A percentile compares a stretch with the other conserved stretches of the same genome.
Evolutionary conservation across 2,888 invertebrate genomes (phyloP).

Genomic region (Crioceris asparagi): DNA sequence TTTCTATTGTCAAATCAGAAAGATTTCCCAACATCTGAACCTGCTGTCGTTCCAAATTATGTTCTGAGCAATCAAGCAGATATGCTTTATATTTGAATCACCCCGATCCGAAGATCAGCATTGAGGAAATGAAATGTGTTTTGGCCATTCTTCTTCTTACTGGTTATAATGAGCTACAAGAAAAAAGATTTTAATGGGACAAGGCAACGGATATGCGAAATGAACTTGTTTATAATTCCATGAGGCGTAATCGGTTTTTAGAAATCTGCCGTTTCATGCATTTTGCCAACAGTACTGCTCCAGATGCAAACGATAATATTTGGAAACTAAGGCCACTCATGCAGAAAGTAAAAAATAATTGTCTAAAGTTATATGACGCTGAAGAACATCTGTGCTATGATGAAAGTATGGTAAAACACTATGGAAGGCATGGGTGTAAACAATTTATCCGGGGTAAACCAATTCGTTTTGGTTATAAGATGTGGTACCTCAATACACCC

Average conservation of each 20-base stretch:
- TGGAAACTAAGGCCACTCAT: constrained; percentile 9
- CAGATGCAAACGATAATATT: constrained; percentile 3
- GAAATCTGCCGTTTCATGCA: constrained; percentile 10
- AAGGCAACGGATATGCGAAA: constrained; percentile 8
- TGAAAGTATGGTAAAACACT: constrained; percentile 6
- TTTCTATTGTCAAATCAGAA: no score
- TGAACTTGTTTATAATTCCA: constrained; percentile 11
- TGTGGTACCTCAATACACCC: constrained; percentile 8
- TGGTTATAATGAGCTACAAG: constrained; percentile 1
- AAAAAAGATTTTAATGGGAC: constrained; percentile 9
- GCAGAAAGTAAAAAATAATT: constrained; percentile 2
- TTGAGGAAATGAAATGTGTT: constrained; percentile 10
- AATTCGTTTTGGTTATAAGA: constrained; percentile 9
- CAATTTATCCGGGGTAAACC: constrained; percentile 17
- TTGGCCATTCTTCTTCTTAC: constrained; percentile 9
- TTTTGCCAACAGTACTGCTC: constrained; percentile 5
- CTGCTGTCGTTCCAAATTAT: no score
- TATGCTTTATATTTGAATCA: constrained; percentile 8
- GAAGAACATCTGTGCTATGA: constrained; percentile 10
- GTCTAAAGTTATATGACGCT: constrained; percentile 4
- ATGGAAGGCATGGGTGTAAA: constrained; percentile 7
- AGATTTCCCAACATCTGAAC: no score
- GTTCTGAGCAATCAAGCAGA: constrained; percentile 9
- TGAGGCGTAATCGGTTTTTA: constrained; percentile 11
- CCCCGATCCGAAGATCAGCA: constrained; percentile 7